Conservation (phyloP, 2,888 invertebrate species). For the Idaea aversata region DNA sequence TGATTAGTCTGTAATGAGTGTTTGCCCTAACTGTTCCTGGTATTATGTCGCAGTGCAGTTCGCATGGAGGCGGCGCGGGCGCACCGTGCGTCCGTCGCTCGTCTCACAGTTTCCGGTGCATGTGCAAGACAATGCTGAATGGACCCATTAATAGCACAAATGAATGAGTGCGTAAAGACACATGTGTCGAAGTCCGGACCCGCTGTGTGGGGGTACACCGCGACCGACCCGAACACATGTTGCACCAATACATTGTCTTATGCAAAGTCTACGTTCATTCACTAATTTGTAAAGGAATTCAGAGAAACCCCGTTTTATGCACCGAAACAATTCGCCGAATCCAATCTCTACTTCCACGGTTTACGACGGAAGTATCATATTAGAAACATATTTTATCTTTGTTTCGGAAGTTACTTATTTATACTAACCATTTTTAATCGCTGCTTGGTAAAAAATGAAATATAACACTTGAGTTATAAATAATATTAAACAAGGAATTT, state of each 20-base stretch:
- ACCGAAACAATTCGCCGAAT: slow-evolving; percentile 46
- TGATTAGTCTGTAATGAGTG: not conserved
- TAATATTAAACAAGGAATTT: not conserved
- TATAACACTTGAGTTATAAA: not conserved
- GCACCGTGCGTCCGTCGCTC: slow-evolving; percentile 36
- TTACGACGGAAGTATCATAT: slow-evolving; percentile 25
- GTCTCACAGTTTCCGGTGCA: slow-evolving; percentile 67
- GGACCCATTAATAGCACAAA: slow-evolving; percentile 74
- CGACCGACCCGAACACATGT: slow-evolving; percentile 56
- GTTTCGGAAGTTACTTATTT: not conserved
- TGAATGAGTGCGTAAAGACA: slow-evolving; percentile 74
- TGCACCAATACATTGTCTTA: slow-evolving; percentile 63
- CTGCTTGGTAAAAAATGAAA: not conserved
- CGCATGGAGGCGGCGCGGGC: slow-evolving; percentile 20
- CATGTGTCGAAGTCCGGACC: slow-evolving; percentile 51
- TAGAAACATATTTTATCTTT: slow-evolving; percentile 18
- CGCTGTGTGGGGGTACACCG: slow-evolving; percentile 49
- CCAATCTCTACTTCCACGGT: slow-evolving; percentile 33
- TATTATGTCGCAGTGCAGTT: slow-evolving; percentile 58
- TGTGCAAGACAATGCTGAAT: slow-evolving; percentile 77
- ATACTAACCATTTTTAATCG: not conserved
- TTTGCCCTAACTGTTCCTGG: slow-evolving; percentile 50
- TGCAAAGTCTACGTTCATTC: slow-evolving; percentile 70
- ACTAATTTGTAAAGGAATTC: slow-evolving; percentile 61
- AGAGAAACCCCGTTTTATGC: slow-evolving; percentile 58